Base-by-base conservation (phyloP, 2,797 vertebrate species). In the Eospalax fontanierii region DNA sequence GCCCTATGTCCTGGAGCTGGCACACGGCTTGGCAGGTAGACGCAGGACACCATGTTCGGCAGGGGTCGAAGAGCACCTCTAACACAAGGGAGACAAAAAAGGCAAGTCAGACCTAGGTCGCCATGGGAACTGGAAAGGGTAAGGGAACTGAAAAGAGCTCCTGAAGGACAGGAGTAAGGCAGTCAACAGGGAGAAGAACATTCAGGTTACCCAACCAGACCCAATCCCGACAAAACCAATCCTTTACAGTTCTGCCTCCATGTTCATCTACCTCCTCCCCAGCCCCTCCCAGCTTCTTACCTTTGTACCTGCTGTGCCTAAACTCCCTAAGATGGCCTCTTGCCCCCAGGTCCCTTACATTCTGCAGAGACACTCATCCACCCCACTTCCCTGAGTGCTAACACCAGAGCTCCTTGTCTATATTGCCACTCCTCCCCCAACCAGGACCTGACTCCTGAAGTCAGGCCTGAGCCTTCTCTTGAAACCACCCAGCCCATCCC, bases 1-100 rank as follows among this genome's bases (percentile, higher is more conserved):
- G 98, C 71, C 99, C 99, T 10, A 98, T 91, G 94, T 99, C 99
- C 95, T 99, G 99, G 28, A 99, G 98, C 91, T 99, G 99, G 98
- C 99, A 99, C 97, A 99, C 99, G 0, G 99, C 99, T 97, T 99
- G 99, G 98, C 99, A 99, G 93, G 99, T 98, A 16, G 99, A 99
- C 4, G 99, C 99, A 0, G 99, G 99, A 98, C 99, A 99, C 99
- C 99, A 99, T 0, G 99, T 99, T 98, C 99, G 99, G 97, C 99
- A 99, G 0, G 99, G 99, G 98, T 99, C 99, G 98, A 99, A 97
- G 96, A 99, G 99, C 94, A 99, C 99, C 99, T 99, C 99, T 99
- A 11, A 94, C 38, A 90, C 54, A 85, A 50, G 59, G 59, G 87
- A 89, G 38, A 96, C 5, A 95, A 95, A 96, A 95, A 0, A 4